Conservation (phyloP, 2,888 invertebrate species). For the Agonum fuliginosum region DNA sequence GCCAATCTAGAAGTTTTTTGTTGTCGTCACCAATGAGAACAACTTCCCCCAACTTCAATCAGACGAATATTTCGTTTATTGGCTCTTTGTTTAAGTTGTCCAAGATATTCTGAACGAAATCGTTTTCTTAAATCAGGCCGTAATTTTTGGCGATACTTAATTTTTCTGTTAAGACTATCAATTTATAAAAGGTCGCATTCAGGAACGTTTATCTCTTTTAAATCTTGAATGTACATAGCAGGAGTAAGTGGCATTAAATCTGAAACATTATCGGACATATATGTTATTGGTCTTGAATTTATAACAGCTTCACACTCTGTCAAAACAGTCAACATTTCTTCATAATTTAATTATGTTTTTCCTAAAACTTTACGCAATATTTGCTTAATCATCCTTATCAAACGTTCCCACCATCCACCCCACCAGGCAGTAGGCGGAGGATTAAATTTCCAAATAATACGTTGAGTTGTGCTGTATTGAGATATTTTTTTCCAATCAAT, state of each 20-base stretch:
- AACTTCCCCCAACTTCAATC: no score
- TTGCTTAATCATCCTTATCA: conserved; percentile 69
- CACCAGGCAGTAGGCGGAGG: background rate
- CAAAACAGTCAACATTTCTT: conserved; percentile 65
- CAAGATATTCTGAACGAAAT: no score
- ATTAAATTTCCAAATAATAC: conserved; percentile 11
- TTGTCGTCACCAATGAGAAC: no score
- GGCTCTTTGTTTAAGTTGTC: no score
- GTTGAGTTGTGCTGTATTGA: background rate
- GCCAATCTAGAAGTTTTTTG: no score
- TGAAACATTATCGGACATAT: conserved; percentile 9
- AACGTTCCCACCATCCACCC: conserved; percentile 67
- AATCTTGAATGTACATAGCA: conserved; percentile 2
- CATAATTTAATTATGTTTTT: conserved; percentile 63
- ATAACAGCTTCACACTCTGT: conserved; percentile 67
- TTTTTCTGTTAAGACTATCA: no score
- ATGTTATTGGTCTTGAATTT: conserved; percentile 65
- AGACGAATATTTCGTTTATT: no score
- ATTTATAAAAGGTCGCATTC: background rate
- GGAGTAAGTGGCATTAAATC: background rate
- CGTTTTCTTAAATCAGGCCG: no score
- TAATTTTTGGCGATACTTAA: no score
- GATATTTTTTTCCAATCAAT: background rate
- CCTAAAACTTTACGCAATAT: conserved; percentile 68
- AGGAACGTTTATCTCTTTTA: background rate